Evolutionary conservation across 2,797 vertebrate species (phyloP).

Genomic region (Apogon hyalosoma): DNA sequence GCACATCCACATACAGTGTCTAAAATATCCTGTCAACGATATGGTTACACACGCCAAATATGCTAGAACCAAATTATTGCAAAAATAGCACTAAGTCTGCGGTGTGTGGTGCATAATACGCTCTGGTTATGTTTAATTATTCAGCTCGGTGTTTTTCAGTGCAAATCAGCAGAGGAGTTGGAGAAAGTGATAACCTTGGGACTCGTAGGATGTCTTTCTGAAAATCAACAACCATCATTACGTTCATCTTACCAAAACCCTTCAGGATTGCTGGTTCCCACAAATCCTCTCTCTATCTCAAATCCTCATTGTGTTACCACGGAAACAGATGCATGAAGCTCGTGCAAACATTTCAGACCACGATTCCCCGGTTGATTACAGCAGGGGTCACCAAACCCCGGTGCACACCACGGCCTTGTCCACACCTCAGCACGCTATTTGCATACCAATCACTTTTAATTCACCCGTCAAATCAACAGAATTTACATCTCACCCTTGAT

Average conservation of each 20-base stretch:
- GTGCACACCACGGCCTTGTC: not conserved
- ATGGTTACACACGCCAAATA: not conserved
- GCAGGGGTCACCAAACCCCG: conserved; percentile 8
- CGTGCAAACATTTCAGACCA: conserved; percentile 42
- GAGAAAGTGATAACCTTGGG: conserved; percentile 4
- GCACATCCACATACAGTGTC: not conserved
- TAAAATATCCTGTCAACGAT: not conserved
- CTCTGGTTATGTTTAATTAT: conserved; percentile 13
- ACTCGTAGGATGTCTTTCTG: not conserved
- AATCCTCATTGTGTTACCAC: conserved; percentile 26
- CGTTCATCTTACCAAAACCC: conserved; percentile 1
- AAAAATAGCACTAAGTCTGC: not conserved
- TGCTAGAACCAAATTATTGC: not conserved
- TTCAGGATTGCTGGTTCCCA: not conserved
- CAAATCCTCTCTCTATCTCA: conserved; percentile 19
- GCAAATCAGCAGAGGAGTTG: conserved; percentile 3
- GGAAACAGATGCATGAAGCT: conserved; percentile 30
- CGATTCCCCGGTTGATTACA: not conserved
- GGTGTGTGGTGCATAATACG: not conserved
- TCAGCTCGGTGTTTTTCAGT: not conserved
- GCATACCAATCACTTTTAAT: not conserved
- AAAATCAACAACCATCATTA: conserved; percentile 29
- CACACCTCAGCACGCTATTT: not conserved
- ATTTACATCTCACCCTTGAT: too few species aligned
- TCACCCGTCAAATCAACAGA: too few species aligned